phyloP scores from a whole-genome alignment of 2,888 invertebrate species.

The Cataglyphis rosenhaueri region DNA sequence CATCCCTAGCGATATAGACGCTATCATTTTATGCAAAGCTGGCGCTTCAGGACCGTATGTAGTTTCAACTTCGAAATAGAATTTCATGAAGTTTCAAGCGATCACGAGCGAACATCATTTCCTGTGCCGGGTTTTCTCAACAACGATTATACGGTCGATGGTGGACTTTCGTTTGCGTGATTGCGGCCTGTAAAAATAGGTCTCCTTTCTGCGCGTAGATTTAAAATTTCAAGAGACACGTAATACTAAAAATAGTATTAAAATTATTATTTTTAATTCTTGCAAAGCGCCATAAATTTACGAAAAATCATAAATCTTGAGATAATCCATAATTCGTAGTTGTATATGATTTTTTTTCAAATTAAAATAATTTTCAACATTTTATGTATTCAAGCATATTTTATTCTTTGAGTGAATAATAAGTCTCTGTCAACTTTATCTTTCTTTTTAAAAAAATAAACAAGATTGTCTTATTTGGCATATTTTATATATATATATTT shows the following conservation, averaged over 20 bases:
- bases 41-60: slow-evolving; percentile 31
- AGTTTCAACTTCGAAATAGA: slow-evolving; percentile 49
- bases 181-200: slow-evolving; percentile 61
- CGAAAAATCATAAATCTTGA: not conserved
- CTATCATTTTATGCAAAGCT: slow-evolving; percentile 50
- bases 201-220: slow-evolving; percentile 49
- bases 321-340: not conserved
- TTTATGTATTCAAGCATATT: not conserved
- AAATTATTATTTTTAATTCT: slow-evolving; percentile 29
- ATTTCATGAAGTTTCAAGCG: slow-evolving; percentile 53
- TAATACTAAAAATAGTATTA: slow-evolving; percentile 14
- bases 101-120: slow-evolving; percentile 54
- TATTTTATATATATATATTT: not conserved
- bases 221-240: slow-evolving; percentile 54
- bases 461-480: not conserved
- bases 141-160: slow-evolving; percentile 57
- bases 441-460: not conserved
- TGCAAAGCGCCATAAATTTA: not conserved
- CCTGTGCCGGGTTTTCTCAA: slow-evolving; percentile 54
- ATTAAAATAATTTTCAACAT: not conserved
- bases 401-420: not conserved
- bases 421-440: not conserved
- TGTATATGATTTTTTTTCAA: not conserved
- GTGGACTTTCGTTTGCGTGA: slow-evolving; percentile 66
- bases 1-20: slow-evolving; percentile 38